A percentile compares a stretch with the other conserved stretches of the same genome.
Conservation (phyloP, 2,888 invertebrate genomes). For the Dryadula phaetusa region DNA sequence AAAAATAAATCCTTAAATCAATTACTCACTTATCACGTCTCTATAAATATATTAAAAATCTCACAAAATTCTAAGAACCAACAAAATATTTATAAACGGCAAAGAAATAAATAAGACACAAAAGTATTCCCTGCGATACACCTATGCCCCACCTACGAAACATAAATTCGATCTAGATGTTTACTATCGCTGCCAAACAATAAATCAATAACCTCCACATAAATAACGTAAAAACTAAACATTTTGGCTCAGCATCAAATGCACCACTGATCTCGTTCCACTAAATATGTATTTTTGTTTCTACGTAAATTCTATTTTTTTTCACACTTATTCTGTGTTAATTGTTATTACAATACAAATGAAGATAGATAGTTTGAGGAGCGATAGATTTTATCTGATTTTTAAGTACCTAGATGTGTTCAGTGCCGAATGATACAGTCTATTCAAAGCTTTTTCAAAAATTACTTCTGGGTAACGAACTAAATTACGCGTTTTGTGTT, state of each 20-base stretch:
- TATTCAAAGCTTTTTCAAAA: too few species aligned
- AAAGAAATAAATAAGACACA: slow-evolving; percentile 1
- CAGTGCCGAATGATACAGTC: too few species aligned
- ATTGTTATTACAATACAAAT: background rate
- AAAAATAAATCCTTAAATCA: background rate
- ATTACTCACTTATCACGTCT: background rate
- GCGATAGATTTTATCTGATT: too few species aligned
- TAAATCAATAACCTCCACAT: slow-evolving; percentile 43
- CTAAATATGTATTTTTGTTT: slow-evolving; percentile 48
- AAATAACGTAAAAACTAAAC: slow-evolving; percentile 44
- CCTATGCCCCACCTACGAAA: slow-evolving; percentile 2
- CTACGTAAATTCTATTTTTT: slow-evolving; percentile 20
- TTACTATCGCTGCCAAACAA: slow-evolving; percentile 37
- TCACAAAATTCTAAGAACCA: background rate
- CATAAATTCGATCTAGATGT: slow-evolving; percentile 35
- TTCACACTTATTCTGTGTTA: slow-evolving; percentile 1
- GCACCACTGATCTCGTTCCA: slow-evolving; percentile 56
- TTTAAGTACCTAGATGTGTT: too few species aligned
- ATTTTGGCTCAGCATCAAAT: slow-evolving; percentile 50
- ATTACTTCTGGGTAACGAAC: too few species aligned
- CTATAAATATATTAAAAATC: background rate
- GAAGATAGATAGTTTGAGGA: background rate
- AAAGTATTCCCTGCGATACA: background rate
- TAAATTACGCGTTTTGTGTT: too few species aligned
- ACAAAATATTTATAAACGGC: background rate